Base-by-base conservation (phyloP, 2,888 invertebrate species). In the Rotaria magnacalcarata region DNA sequence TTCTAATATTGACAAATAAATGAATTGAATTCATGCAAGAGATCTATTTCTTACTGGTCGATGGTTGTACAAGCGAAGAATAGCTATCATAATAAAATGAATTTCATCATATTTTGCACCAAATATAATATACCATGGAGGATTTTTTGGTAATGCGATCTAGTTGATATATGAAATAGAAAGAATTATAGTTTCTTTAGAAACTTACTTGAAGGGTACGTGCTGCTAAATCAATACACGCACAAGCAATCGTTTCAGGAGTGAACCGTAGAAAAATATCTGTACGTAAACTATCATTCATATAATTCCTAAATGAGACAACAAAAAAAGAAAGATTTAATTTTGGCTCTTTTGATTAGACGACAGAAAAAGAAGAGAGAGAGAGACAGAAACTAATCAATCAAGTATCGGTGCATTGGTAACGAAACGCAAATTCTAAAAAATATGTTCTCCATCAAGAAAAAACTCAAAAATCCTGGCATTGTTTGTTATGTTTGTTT, bases 251-350 rank as follows among this genome's bases (percentile, higher is more conserved):
- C 0, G 96, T 96, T 91, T 99, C 99, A 0, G 99, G 97, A 87
- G 95, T 94, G 90, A 96, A 96, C 84, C 96, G 93, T 90, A 98
- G 94, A 91, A 99, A 99, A 0, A 97, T 96, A 91, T 98, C 96
- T 0, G 97, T 97, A 58, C 98, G 93, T 84, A 99, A 92, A 0
- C 97, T 96, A 92, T 99, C 99, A 91, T 99, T 99, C 98, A 99
- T 99, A 92, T 97, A 99, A 91, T 98, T 98, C 94, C 93, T 94
- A 85, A 67, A 80, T 56, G 7, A 24, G 34, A 34, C 52, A 52
- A 52, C 16, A 52, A 4, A 7, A 7, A 56, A 56, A 56, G 21
- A 67, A 67, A 67, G 6, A 34, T 27, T 11, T 34, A 27, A 16
- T 5, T 52, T 34, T 34, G 34, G 34, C 52, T 27, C 3, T 27